Percentiles rank a stretch among this genome's conserved stretches.
These are phyloP conservation scores for Gymnogyps californianus DNA, from an alignment of 2,113 vertebrate species.

Conservation along the genomic window DNA sequence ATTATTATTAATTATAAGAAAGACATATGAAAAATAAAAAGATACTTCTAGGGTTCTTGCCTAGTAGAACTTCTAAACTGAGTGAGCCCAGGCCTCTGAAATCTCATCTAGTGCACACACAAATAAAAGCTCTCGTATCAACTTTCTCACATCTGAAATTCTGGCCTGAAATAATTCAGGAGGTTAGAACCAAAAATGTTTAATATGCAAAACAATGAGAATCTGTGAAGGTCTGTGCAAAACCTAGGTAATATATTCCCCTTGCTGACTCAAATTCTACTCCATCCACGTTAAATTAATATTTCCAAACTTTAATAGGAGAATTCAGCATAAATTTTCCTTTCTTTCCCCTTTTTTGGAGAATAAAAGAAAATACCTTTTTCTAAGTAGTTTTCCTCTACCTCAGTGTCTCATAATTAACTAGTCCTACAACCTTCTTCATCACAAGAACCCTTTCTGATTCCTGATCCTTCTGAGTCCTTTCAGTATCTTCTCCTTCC, in stretches of 20 bases:
- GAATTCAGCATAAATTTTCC: neutral
- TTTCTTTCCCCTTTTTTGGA: neutral
- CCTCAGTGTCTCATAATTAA: neutral
- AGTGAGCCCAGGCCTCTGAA: neutral
- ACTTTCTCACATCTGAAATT: neutral
- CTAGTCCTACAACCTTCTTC: neutral
- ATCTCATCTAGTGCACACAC: neutral
- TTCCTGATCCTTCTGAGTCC: neutral
- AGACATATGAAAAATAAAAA: neutral
- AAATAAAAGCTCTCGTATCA: neutral
- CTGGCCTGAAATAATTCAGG: neutral
- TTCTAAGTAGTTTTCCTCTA: neutral
- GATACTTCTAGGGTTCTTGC: neutral
- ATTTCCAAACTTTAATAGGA: neutral
- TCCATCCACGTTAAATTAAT: neutral
- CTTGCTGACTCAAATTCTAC: neutral
- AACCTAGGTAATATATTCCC: neutral
- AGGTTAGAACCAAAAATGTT: neutral
- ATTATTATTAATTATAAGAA: neutral
- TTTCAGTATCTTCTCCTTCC: neutral
- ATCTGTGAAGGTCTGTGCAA: neutral
- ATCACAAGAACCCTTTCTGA: neutral
- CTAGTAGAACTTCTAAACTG: neutral
- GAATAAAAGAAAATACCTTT: neutral
- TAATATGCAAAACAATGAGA: neutral